Conservation (phyloP, 2,888 invertebrate genomes). For the Alloscopus bannaensis region DNA sequence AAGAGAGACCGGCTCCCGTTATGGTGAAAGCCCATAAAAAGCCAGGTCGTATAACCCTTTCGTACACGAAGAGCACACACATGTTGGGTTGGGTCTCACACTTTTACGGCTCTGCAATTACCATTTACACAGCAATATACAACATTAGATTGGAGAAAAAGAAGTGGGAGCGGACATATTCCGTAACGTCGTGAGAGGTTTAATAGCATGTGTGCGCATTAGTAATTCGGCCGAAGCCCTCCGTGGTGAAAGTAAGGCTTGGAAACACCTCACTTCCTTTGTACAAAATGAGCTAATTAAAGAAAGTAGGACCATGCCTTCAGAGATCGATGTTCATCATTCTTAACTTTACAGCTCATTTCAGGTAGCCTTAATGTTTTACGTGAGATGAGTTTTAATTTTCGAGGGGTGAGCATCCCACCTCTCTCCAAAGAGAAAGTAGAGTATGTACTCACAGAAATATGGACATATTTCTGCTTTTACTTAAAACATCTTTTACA, state of each 20-base stretch:
- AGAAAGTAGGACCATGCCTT: slow-evolving; percentile 44
- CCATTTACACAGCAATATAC: slow-evolving; percentile 55
- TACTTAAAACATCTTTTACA: too few relatives aligned
- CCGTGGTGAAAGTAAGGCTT: not conserved
- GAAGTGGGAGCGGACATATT: slow-evolving; percentile 54
- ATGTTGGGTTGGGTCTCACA: slow-evolving; percentile 18
- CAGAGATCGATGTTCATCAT: slow-evolving; percentile 63
- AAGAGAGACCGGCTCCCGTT: slow-evolving; percentile 31
- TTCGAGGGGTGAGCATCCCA: slow-evolving; percentile 19
- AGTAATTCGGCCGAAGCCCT: slow-evolving; percentile 43
- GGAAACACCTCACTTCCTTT: slow-evolving; percentile 21
- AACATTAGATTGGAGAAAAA: slow-evolving; percentile 43
- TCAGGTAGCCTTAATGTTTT: slow-evolving; percentile 68
- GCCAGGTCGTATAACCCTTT: slow-evolving; percentile 30
- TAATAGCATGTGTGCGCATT: slow-evolving; percentile 54
- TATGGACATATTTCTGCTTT: too few relatives aligned
- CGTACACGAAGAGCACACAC: not conserved
- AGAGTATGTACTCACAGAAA: not conserved
- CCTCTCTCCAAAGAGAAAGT: not conserved
- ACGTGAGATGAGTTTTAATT: slow-evolving; percentile 67
- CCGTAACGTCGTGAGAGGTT: slow-evolving; percentile 15
- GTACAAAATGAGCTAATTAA: slow-evolving; percentile 63
- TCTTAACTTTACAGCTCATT: slow-evolving; percentile 69
- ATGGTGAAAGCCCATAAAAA: slow-evolving; percentile 46
- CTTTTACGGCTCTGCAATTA: slow-evolving; percentile 60